Evolutionary conservation across 2,113 vertebrate species (phyloP).

Genomic region (Cyanocitta stelleri): DNA sequence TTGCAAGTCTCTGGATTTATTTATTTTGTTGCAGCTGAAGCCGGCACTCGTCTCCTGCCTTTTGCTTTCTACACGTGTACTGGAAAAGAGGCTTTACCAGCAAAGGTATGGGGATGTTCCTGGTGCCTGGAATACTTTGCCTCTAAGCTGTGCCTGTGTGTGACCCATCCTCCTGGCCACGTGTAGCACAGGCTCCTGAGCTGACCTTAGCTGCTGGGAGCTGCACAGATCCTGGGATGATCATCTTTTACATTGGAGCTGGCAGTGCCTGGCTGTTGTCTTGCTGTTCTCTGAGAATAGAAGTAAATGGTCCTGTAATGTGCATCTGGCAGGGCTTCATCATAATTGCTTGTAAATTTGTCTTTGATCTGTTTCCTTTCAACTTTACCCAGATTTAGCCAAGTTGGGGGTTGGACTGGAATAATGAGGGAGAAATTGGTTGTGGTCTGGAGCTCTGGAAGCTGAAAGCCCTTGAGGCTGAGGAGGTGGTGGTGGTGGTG

Average conservation of each 20-base stretch:
- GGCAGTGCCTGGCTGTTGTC: background rate
- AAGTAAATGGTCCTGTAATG: background rate
- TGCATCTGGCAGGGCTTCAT: background rate
- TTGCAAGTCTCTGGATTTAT: background rate
- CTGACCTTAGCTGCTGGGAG: background rate
- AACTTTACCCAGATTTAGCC: background rate
- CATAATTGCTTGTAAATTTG: background rate
- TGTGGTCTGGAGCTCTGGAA: background rate
- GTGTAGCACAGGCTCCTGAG: background rate
- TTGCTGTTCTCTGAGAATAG: background rate
- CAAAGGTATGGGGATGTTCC: rapidly evolving
- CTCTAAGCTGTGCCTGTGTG: background rate
- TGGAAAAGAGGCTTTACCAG: background rate
- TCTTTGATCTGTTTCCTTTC: slow-evolving; percentile 1
- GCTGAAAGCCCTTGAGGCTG: background rate
- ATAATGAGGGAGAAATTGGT: background rate
- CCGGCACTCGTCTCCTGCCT: background rate
- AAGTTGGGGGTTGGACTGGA: background rate
- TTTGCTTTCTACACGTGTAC: background rate
- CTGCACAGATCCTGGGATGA: background rate
- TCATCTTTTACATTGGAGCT: background rate
- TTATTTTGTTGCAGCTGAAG: background rate
- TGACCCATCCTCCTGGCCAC: background rate
- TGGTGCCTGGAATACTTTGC: background rate
- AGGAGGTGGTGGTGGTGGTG: background rate